Evolutionary conservation across 2,888 invertebrate species (phyloP).

Genomic region (Torymus aiolomorphi): DNA sequence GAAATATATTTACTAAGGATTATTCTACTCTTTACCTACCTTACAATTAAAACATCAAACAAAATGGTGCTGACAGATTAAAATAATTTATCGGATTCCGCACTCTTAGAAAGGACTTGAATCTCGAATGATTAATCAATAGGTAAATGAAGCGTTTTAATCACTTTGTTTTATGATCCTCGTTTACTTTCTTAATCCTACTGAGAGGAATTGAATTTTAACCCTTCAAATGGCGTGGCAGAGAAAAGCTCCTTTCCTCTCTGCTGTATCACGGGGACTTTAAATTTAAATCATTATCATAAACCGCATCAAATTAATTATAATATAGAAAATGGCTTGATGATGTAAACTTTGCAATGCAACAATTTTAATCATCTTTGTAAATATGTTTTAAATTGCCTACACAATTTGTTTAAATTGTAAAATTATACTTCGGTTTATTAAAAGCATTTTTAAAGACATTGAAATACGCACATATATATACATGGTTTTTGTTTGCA

Average conservation of each 20-base stretch:
- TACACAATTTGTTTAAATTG: no score
- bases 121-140: constrained; percentile 31
- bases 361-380: neutral
- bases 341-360: no score
- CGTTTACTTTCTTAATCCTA: constrained; percentile 29
- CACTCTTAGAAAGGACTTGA: neutral
- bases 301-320: no score
- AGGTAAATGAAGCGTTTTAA: constrained; percentile 31
- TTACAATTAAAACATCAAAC: neutral
- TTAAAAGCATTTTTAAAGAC: no score
- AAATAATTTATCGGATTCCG: constrained; percentile 4
- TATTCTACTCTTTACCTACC: neutral
- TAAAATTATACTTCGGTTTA: no score
- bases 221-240: constrained; percentile 1
- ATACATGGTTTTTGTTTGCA: no score
- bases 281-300: no score
- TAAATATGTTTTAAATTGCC: constrained; percentile 2
- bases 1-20: neutral
- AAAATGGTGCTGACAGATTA: neutral
- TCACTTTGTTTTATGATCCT: constrained; percentile 1
- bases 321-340: no score
- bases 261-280: no score
- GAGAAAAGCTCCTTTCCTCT: neutral
- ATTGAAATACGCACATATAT: no score
- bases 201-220: constrained; percentile 29